A percentile compares a stretch with the other conserved stretches of the same genome.
Evolutionary conservation across 1,140 invertebrate species (phyloP).

Genomic region (Sinonovacula constricta): DNA sequence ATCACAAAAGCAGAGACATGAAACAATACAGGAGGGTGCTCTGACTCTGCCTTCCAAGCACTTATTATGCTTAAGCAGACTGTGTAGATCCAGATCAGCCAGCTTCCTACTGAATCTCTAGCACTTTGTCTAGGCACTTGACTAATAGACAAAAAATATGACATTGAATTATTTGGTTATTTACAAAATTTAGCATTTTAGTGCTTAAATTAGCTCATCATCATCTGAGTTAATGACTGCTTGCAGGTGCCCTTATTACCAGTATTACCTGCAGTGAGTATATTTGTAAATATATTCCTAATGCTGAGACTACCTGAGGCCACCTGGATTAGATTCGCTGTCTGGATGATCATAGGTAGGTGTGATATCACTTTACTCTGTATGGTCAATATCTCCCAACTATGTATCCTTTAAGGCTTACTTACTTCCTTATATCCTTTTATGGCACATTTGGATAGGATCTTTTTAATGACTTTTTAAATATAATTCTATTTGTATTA

Average conservation of each 20-base stretch:
- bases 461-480: no score
- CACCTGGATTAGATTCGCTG: slow-evolving; percentile 86
- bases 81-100: no score
- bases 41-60: no score
- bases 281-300: slow-evolving; percentile 91
- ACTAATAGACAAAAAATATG: no score
- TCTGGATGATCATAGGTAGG: slow-evolving; percentile 70
- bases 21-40: no score
- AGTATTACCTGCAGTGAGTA: slow-evolving; percentile 87
- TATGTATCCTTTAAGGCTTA: not conserved
- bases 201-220: no score
- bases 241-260: slow-evolving; percentile 90
- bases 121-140: no score
- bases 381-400: not conserved
- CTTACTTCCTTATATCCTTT: not conserved
- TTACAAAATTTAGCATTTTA: not conserved
- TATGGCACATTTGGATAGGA: not conserved
- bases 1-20: no score
- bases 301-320: slow-evolving; percentile 90
- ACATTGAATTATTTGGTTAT: no score
- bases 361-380: not conserved
- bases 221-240: no score
- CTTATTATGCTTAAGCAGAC: no score
- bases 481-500: not conserved
- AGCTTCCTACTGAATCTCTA: no score